Conservation (phyloP, 1,140 invertebrate genomes). For the Caenorhabditis inopinata region DNA sequence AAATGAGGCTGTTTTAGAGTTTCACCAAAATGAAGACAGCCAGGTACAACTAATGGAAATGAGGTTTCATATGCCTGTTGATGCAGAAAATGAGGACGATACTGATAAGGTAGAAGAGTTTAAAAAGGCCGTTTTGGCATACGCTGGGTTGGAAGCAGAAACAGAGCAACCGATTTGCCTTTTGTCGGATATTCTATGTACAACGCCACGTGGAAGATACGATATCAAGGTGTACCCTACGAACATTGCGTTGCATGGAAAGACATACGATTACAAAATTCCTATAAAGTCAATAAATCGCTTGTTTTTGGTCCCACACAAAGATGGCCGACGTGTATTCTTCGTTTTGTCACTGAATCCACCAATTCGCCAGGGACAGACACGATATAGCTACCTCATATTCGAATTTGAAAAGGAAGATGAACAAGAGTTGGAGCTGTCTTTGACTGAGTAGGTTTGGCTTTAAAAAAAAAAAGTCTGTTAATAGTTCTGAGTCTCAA, state of each 20-base stretch:
- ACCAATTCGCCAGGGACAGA: slow-evolving; percentile 98
- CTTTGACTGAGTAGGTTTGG: slow-evolving; percentile 78
- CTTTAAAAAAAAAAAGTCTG: not conserved
- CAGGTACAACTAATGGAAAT: slow-evolving; percentile 94
- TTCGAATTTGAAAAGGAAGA: slow-evolving; percentile 86
- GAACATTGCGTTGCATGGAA: slow-evolving; percentile 98
- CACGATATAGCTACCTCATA: slow-evolving; percentile 88
- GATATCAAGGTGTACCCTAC: slow-evolving; percentile 97
- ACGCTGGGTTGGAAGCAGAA: slow-evolving; percentile 94
- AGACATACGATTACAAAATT: slow-evolving; percentile 99
- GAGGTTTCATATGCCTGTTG: slow-evolving; percentile 93
- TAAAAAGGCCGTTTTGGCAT: slow-evolving; percentile 86
- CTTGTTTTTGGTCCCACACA: slow-evolving; percentile 91
- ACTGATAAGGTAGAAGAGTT: slow-evolving; percentile 88
- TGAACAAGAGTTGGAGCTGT: slow-evolving; percentile 87
- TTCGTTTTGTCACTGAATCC: slow-evolving; percentile 98
- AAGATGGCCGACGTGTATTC: slow-evolving; percentile 93
- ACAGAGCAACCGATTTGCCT: slow-evolving; percentile 95
- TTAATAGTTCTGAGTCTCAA: no score
- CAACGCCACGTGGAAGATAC: slow-evolving; percentile 95
- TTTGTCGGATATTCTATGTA: slow-evolving; percentile 92
- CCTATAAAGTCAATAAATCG: slow-evolving; percentile 91
- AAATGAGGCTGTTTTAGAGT: slow-evolving; percentile 78
- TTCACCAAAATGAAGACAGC: slow-evolving; percentile 83
- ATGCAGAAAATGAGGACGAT: slow-evolving; percentile 67